Evolutionary conservation across 1,140 invertebrate genomes (phyloP).

Genomic region (Pteromalus puparum): DNA sequence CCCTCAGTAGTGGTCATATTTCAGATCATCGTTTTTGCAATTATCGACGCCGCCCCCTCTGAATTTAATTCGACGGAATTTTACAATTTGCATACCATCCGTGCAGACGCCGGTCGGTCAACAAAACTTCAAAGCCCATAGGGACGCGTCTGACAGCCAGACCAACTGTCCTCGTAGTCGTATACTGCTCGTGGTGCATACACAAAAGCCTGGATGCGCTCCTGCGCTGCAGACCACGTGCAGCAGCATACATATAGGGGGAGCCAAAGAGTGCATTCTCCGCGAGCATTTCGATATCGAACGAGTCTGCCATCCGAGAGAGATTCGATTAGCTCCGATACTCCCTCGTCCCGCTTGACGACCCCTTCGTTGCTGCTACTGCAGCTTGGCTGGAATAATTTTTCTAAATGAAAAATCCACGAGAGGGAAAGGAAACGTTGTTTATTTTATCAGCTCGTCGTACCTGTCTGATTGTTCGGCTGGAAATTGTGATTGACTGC

Average conservation of each 20-base stretch:
- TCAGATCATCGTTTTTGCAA: too few species aligned
- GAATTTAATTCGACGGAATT: too few species aligned
- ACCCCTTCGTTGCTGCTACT: background rate
- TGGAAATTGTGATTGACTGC: background rate
- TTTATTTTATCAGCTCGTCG: background rate
- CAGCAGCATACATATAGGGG: background rate
- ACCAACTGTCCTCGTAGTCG: too few species aligned
- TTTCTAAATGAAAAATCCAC: constrained; percentile 26
- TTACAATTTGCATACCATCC: too few species aligned
- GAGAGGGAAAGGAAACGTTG: background rate
- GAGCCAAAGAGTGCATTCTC: constrained; percentile 14
- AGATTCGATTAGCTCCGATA: constrained; percentile 22
- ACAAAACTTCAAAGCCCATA: too few species aligned
- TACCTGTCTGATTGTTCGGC: background rate
- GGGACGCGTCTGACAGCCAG: too few species aligned
- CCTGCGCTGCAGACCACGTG: too few species aligned
- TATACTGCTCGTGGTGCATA: too few species aligned
- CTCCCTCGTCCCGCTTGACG: background rate
- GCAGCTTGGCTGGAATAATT: constrained; percentile 9
- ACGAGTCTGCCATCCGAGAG: background rate
- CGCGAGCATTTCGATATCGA: background rate
- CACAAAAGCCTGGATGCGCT: too few species aligned
- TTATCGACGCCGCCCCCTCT: too few species aligned
- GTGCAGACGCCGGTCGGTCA: too few species aligned
- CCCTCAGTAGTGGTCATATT: too few species aligned